A percentile compares a stretch with the other conserved stretches of the same genome.
phyloP scores from a whole-genome alignment of 1,140 invertebrate genomes.

The Drosophila ohnishii region DNA sequence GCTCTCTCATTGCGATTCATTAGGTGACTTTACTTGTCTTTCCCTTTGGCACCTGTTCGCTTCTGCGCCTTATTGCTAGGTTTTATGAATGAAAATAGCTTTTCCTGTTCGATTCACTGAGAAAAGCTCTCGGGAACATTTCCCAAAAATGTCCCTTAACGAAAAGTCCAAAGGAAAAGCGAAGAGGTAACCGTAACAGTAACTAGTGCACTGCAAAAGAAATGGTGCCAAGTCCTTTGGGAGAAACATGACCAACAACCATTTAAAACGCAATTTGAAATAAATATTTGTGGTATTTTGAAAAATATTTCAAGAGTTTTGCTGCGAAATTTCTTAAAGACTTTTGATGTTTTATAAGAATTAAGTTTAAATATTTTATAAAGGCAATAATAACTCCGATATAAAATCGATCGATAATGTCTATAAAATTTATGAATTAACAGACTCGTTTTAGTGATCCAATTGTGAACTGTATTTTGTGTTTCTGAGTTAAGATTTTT shows the following conservation, averaged over 20 bases:
- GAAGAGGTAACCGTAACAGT: neutral
- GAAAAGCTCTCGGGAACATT: constrained; percentile 31
- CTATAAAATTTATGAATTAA: too few relatives aligned
- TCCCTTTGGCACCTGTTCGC: constrained; percentile 44
- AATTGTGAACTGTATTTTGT: too few relatives aligned
- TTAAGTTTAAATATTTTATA: neutral
- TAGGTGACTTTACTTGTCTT: constrained; percentile 36
- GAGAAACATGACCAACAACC: neutral
- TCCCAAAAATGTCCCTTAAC: constrained; percentile 20
- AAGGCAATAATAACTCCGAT: too few relatives aligned
- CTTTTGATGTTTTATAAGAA: neutral
- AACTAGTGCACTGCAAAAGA: constrained; percentile 10
- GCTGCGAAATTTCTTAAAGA: too few relatives aligned
- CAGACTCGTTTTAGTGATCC: too few relatives aligned
- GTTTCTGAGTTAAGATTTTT: too few relatives aligned
- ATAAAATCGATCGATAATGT: neutral
- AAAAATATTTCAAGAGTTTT: neutral
- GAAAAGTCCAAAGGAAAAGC: constrained; percentile 1
- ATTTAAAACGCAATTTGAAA: neutral
- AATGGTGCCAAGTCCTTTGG: constrained; percentile 13
- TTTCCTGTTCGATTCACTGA: constrained; percentile 1
- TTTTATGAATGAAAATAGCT: constrained; percentile 75
- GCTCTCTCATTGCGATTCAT: constrained; percentile 18
- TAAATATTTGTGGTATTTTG: neutral
- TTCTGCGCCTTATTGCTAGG: constrained; percentile 52